phyloP scores from a whole-genome alignment of 2,797 vertebrate genomes.

The Ciconia nigra region DNA sequence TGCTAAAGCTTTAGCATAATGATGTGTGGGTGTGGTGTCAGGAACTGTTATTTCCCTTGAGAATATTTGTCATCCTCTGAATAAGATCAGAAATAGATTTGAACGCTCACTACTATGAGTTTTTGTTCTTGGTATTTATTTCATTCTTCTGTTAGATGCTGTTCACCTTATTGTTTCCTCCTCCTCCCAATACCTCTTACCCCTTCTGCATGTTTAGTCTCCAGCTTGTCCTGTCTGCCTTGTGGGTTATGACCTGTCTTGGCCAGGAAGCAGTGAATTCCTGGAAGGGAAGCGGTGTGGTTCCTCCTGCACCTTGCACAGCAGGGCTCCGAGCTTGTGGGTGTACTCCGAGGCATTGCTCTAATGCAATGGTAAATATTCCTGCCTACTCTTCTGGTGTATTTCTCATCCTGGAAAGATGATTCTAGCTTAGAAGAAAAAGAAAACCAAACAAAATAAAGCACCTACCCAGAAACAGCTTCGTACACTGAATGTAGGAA shows the following conservation, averaged over 20 bases:
- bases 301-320: not conserved
- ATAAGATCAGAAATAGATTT: conserved; percentile 52
- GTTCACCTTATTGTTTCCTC: conserved; percentile 5
- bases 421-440: not conserved
- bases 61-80: conserved; percentile 64
- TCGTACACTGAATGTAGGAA: not conserved
- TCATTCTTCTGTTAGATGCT: not conserved
- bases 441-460: not conserved
- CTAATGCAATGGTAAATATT: not conserved
- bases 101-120: not conserved
- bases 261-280: not conserved
- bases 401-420: not conserved
- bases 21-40: conserved; percentile 61
- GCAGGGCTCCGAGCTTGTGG: not conserved
- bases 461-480: not conserved
- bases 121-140: conserved; percentile 7
- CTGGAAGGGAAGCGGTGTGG: not conserved
- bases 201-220: conserved; percentile 31
- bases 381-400: not conserved
- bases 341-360: not conserved
- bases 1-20: conserved; percentile 30
- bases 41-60: conserved; percentile 63
- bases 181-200: not conserved
- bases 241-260: not conserved
- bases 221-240: conserved; percentile 21